phyloP scores from a whole-genome alignment of 2,797 vertebrate species.

The Eurystomus glaucurus region DNA sequence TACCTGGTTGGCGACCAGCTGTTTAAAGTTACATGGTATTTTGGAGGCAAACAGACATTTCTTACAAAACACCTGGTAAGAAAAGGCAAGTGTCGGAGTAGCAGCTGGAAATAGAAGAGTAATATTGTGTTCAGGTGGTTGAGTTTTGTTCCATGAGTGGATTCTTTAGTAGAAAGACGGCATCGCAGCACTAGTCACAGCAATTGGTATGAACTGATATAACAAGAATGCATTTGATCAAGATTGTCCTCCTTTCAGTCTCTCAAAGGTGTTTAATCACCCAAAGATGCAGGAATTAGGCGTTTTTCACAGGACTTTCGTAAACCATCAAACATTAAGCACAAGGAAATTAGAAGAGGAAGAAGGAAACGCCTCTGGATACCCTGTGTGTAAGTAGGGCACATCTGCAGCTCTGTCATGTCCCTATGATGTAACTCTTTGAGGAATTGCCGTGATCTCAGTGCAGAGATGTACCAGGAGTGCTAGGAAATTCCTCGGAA shows the following conservation, averaged over 20 bases:
- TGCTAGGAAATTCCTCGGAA: neutral
- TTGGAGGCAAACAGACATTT: neutral
- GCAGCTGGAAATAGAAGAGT: neutral
- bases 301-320: neutral
- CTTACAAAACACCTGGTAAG: neutral
- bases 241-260: neutral
- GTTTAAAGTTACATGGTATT: neutral
- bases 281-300: neutral
- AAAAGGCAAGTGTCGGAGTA: neutral
- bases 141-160: neutral
- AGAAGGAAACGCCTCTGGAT: constrained; percentile 14
- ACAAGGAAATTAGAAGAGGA: neutral
- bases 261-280: neutral
- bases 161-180: neutral
- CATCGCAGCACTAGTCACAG: neutral
- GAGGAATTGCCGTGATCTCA: neutral
- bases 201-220: neutral
- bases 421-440: neutral
- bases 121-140: neutral
- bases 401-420: constrained; percentile 9
- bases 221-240: neutral
- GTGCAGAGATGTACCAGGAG: neutral
- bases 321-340: neutral
- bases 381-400: neutral
- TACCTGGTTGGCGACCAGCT: neutral